phyloP scores from a whole-genome alignment of 2,797 vertebrate genomes.

The Phataginus tetradactyla region DNA sequence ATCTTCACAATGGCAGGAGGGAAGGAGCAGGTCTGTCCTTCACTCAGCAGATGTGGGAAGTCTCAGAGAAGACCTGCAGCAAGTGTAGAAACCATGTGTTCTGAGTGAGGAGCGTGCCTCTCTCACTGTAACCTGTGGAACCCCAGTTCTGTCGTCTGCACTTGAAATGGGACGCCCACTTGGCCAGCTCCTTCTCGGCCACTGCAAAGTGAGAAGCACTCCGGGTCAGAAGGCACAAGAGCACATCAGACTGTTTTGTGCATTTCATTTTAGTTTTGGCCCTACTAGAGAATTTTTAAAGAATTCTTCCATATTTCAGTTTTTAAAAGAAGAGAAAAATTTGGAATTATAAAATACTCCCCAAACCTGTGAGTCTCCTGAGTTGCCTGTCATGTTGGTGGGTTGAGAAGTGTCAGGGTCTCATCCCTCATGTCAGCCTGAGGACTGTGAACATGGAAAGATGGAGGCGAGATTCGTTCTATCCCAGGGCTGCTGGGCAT shows the following conservation, averaged over 20 bases:
- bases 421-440: background rate
- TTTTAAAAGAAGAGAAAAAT: background rate
- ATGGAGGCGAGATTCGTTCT: background rate
- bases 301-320: background rate
- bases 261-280: background rate
- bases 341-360: background rate
- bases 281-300: background rate
- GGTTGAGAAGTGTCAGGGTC: background rate
- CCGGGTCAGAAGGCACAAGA: background rate
- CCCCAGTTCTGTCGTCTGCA: background rate
- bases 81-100: background rate
- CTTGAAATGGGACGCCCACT: background rate
- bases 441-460: background rate
- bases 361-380: background rate
- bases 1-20: background rate
- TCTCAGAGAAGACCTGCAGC: no score
- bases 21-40: background rate
- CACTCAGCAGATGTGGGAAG: background rate
- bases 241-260: background rate
- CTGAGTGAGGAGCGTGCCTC: fast-evolving
- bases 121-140: background rate
- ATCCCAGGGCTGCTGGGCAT: background rate
- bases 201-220: background rate
- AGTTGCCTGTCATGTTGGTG: no score
- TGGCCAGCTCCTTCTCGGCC: background rate